Percentiles rank a stretch among this genome's conserved stretches.
These are phyloP conservation scores for Aphidoletes aphidimyza DNA, from an alignment of 2,888 invertebrate species.

Conservation along the genomic window DNA sequence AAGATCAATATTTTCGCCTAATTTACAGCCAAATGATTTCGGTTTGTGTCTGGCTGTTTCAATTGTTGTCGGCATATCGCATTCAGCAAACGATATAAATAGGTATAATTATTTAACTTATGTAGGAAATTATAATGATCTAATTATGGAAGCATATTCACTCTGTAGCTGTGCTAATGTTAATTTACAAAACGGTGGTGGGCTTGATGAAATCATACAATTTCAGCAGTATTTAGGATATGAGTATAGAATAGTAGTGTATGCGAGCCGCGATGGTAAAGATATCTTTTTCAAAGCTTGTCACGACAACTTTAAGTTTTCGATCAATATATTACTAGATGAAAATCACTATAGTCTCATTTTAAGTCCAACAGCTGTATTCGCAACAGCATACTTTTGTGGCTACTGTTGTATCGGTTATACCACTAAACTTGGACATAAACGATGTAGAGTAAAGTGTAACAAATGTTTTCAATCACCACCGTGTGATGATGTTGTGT, in stretches of 20 bases:
- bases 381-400: not conserved
- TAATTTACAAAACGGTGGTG: not conserved
- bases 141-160: not conserved
- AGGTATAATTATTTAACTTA: constrained; percentile 20
- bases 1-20: too few relatives aligned
- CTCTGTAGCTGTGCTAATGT: not conserved
- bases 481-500: not conserved
- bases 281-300: not conserved
- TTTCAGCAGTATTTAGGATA: too few relatives aligned
- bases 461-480: not conserved
- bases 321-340: not conserved
- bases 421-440: not conserved
- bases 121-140: not conserved
- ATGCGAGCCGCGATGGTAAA: not conserved
- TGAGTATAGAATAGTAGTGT: too few relatives aligned
- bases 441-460: not conserved
- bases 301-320: not conserved
- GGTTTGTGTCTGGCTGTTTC: not conserved
- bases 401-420: not conserved
- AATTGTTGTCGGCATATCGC: not conserved
- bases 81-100: not conserved
- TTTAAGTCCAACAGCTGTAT: too few relatives aligned
- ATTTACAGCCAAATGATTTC: too few relatives aligned
- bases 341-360: not conserved
- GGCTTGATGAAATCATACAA: not conserved